phyloP scores from a whole-genome alignment of 2,888 invertebrate species.

The Escarpia spicata region DNA sequence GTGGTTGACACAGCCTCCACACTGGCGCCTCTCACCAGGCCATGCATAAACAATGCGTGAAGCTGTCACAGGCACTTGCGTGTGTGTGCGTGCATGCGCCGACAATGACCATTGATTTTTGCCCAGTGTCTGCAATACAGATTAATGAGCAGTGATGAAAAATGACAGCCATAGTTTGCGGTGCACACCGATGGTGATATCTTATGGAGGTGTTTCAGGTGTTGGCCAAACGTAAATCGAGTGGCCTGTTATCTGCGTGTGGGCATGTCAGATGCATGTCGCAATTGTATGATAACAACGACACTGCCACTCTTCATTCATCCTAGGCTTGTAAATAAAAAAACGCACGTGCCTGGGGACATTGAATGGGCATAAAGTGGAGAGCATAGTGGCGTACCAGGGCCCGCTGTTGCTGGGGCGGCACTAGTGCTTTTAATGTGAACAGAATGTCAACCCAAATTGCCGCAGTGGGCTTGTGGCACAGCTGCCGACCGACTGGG shows the following conservation, averaged over 20 bases:
- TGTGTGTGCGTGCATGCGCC: not conserved
- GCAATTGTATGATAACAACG: not conserved
- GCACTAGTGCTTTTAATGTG: not conserved
- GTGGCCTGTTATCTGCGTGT: not conserved
- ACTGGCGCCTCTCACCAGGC: not conserved
- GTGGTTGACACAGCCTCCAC: not conserved
- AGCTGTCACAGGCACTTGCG: constrained; percentile 2
- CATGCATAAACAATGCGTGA: constrained; percentile 3
- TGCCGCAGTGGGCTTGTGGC: not conserved
- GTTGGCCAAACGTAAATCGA: not conserved
- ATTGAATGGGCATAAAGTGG: not conserved
- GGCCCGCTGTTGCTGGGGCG: not conserved
- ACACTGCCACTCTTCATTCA: not conserved
- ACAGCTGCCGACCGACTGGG: not conserved
- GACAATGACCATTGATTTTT: constrained; percentile 16
- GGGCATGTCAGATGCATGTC: not conserved
- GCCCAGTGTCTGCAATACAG: not conserved
- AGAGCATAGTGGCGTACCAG: not conserved
- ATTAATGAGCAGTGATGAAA: constrained; percentile 7
- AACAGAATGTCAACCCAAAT: not conserved
- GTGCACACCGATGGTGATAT: not conserved
- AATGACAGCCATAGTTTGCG: not conserved
- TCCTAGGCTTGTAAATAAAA: not conserved
- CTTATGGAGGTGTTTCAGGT: not conserved
- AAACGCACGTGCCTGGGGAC: not conserved